Percentiles rank a stretch among this genome's conserved stretches.
These are phyloP conservation scores for Unio delphinus DNA, from an alignment of 2,888 invertebrate species.

Conservation along the genomic window DNA sequence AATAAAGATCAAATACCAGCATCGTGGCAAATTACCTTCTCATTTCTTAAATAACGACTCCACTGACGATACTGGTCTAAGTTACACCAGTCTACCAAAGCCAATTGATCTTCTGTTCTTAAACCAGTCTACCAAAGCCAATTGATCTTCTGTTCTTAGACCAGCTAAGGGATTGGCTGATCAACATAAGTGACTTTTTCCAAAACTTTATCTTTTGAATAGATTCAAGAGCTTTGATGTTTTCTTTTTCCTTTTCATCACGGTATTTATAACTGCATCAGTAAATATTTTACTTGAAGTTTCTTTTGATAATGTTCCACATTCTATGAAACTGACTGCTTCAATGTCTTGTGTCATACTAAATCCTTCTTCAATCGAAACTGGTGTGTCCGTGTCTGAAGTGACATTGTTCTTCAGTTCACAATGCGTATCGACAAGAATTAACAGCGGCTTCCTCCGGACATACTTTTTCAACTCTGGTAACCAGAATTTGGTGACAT, in stretches of 20 bases:
- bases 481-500: constrained; percentile 40
- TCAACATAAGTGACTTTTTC: too few species aligned
- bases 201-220: too few species aligned
- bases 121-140: too few species aligned
- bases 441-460: constrained; percentile 33
- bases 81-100: too few species aligned
- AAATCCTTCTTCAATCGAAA: constrained; percentile 32
- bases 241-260: constrained; percentile 32
- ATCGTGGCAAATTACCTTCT: too few species aligned
- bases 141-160: too few species aligned
- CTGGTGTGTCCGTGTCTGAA: constrained; percentile 13
- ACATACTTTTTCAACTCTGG: constrained; percentile 42
- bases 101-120: too few species aligned
- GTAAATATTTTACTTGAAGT: constrained; percentile 38
- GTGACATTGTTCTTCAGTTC: constrained; percentile 24
- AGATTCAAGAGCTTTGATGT: constrained; percentile 3
- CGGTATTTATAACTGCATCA: constrained; percentile 32
- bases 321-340: constrained; percentile 41
- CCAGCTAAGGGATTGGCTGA: too few species aligned
- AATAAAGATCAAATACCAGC: too few species aligned
- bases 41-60: too few species aligned
- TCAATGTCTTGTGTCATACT: constrained; percentile 32
- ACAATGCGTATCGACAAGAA: constrained; percentile 45
- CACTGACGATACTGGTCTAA: too few species aligned
- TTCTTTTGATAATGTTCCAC: constrained; percentile 31